Conservation (phyloP, 2,797 vertebrate genomes). For the Tamandua tetradactyla region DNA sequence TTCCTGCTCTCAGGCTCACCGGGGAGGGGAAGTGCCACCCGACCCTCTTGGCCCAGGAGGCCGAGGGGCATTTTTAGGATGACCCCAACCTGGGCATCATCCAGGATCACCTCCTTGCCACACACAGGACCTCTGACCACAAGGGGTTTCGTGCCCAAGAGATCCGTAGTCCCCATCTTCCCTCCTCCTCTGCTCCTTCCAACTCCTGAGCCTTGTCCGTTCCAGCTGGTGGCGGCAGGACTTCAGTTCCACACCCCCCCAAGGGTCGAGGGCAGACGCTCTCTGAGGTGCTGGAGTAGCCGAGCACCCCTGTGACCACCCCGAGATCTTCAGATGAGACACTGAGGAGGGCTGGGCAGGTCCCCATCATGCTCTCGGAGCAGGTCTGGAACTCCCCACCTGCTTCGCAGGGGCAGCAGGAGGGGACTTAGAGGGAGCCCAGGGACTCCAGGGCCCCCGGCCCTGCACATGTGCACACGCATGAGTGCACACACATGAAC, state of each 20-base stretch:
- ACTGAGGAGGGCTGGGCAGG: background rate
- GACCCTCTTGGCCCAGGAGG: too few species aligned
- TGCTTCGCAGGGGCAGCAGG: background rate
- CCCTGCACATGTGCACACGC: too few species aligned
- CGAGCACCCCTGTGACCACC: background rate
- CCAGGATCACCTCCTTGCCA: fast-evolving
- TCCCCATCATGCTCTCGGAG: fast-evolving
- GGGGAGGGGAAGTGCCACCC: background rate
- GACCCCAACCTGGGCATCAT: background rate
- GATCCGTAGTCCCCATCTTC: fast-evolving
- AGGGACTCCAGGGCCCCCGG: background rate
- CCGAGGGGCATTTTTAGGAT: fast-evolving
- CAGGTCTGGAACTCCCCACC: background rate
- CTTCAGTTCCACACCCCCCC: background rate
- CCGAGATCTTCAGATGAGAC: background rate
- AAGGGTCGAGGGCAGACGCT: background rate
- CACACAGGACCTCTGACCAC: too few species aligned
- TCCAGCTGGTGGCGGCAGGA: background rate
- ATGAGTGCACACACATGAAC: background rate
- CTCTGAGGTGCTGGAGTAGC: background rate
- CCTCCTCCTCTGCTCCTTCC: background rate
- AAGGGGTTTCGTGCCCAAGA: too few species aligned
- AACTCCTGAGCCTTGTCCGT: background rate
- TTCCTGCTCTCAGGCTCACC: background rate
- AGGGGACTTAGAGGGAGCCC: background rate